Base-by-base conservation (phyloP, 2,797 vertebrate species). In the Hoplostethus atlanticus region DNA sequence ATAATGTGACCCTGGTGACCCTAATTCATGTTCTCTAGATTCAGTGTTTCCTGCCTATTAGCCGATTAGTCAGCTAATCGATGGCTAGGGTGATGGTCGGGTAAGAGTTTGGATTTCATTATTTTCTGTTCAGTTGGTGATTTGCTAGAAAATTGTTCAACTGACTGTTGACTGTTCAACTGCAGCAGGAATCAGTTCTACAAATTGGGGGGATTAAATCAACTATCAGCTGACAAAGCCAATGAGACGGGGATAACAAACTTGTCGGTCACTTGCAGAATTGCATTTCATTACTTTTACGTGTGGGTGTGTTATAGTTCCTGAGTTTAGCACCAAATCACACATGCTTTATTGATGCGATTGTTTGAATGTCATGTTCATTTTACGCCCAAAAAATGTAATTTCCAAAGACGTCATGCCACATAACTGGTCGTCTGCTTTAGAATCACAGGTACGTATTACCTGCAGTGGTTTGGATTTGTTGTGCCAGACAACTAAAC, bases 331-430 rank as follows among this genome's bases (percentile, higher is more conserved):
- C 47, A 44, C 9, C 58, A 30, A 59, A 36, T 3, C 50, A 17
- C 2, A 54, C n/a, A 30, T 50, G 25, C 9, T 55, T 57, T 61
- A 6, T 54, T 15, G 0, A 44, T 12, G 8, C 0, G 5, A 36
- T 21, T 21, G 21, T 21, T 6, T n/a, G 10, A 59, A 57, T 38
- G 59, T 64, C 2, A 25, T 10, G 51, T 17, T 2, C 2, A 6
- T 61, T 2, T 9, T 62, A 66, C 55, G 70, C 66, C 65, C 54
- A 67, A 74, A 61, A 65, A 6, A 13, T 38, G 16, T 5, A 0
- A 3, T 70, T 78, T 50, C 61, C 50, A 64, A 61, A 63, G 58
- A 77, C 21, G 21, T 21, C 16, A 6, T 42, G 46, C 50, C 15
- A 30, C 28, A 15, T 7, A 13, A 50, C 50, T 54, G 8, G 4